Evolutionary conservation across 2,888 invertebrate genomes (phyloP).

Genomic region (Agonum fuliginosum): DNA sequence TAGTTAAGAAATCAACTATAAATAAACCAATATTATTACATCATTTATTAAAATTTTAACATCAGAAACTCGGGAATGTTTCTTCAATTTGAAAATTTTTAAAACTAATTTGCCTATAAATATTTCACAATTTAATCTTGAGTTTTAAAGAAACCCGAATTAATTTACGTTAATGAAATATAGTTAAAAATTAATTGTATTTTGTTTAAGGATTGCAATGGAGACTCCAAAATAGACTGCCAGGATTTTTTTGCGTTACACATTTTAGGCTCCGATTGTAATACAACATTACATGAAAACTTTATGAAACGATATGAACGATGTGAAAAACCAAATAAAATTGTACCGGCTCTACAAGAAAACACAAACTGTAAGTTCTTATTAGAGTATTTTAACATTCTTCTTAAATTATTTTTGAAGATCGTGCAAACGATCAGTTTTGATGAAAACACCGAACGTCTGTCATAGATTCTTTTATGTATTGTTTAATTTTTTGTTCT

Average conservation of each 20-base stretch:
- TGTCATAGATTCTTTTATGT: no score
- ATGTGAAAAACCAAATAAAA: conserved; percentile 65
- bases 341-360: not conserved
- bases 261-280: conserved; percentile 75
- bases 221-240: conserved; percentile 77
- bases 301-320: conserved; percentile 69
- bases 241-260: conserved; percentile 78
- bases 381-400: not conserved
- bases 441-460: no score
- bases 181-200: not conserved
- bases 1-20: no score
- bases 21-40: no score
- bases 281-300: conserved; percentile 68
- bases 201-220: conserved; percentile 75
- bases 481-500: no score
- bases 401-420: no score
- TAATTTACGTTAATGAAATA: not conserved
- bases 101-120: no score
- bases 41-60: no score
- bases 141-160: not conserved
- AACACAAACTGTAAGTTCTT: conserved; percentile 16
- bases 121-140: no score
- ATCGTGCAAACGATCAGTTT: no score
- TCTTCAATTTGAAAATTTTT: no score
- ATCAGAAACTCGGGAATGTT: no score